A percentile compares a stretch with the other conserved stretches of the same genome.
These are phyloP conservation scores for Idaea aversata DNA, from an alignment of 2,888 invertebrate genomes.

Conservation along the genomic window DNA sequence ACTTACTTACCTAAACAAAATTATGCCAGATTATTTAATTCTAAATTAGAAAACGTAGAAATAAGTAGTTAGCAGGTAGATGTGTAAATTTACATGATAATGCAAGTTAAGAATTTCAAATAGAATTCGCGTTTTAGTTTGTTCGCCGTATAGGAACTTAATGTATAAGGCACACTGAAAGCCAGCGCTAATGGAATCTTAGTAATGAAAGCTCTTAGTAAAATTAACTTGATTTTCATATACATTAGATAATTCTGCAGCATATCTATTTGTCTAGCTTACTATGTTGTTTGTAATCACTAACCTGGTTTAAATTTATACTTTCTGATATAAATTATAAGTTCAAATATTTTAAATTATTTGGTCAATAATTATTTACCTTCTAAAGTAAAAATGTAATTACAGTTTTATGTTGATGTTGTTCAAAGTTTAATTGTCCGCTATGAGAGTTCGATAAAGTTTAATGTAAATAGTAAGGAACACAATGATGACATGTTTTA, in stretches of 20 bases:
- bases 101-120: neutral
- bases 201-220: conserved; percentile 21
- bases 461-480: too few relatives aligned
- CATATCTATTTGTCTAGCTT: neutral
- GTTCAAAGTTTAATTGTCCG: too few relatives aligned
- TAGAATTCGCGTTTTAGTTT: neutral
- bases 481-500: too few relatives aligned
- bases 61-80: neutral
- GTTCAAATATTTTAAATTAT: too few relatives aligned
- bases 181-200: conserved; percentile 24
- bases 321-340: too few relatives aligned
- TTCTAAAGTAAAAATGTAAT: too few relatives aligned
- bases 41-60: neutral
- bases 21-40: too few relatives aligned
- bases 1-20: too few relatives aligned
- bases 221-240: conserved; percentile 5
- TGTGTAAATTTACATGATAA: neutral
- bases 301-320: conserved; percentile 15
- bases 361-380: too few relatives aligned
- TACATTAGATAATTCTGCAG: neutral
- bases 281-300: neutral
- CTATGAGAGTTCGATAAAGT: too few relatives aligned
- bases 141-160: neutral
- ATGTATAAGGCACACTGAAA: conserved; percentile 14
- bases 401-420: too few relatives aligned